Base-by-base conservation (phyloP, 2,888 invertebrate species). In the Protophormia terraenovae region DNA sequence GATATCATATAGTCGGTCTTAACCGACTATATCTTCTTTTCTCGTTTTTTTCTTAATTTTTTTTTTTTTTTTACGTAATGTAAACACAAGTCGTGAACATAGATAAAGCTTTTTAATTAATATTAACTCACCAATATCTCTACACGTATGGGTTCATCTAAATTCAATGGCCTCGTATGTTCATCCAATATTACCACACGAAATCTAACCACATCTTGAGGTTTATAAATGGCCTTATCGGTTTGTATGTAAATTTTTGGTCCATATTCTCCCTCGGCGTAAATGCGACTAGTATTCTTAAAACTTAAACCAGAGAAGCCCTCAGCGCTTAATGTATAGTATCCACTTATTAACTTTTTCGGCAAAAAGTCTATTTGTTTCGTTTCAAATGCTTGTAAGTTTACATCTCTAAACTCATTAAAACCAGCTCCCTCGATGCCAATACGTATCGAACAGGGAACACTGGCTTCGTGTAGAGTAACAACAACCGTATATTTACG, bases 141-240 rank as follows among this genome's bases (percentile, higher is more conserved):
- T 32, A 92, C 86, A 2, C 84, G 87, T 19, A 91, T 88, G 0
- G 90, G 94, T 27, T 88, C 88, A 3, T 88, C 84, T 19, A 91
- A 82, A 7, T 87, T 84, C 1, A 90, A 89, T 92, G 97, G 97
- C 87, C 95, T 94, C 69, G 97, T 93, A 86, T 95, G 94, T 1
- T 96, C 95, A 90, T 96, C 96, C 58, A 97, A 93, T 16, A 96
- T 94, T 19, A 97, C 92, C 6, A 96, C 87, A 10, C 92, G 89
- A 93, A 97, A 98, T 92, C 96, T 94, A 27, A 99, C 96, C 87
- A 95, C 95, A 90, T 96, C 96, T 14, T 96, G 95, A 0, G 98
- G 98, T 90, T 97, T 96, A 92, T 98, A 98, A 86, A 98, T 95
- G 10, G 97, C 96, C 93, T 97, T 97, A 93, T 98, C 98, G 0